A percentile compares a stretch with the other conserved stretches of the same genome.
Evolutionary conservation across 2,113 vertebrate genomes (phyloP).

Genomic region (Oncorhynchus mykiss): DNA sequence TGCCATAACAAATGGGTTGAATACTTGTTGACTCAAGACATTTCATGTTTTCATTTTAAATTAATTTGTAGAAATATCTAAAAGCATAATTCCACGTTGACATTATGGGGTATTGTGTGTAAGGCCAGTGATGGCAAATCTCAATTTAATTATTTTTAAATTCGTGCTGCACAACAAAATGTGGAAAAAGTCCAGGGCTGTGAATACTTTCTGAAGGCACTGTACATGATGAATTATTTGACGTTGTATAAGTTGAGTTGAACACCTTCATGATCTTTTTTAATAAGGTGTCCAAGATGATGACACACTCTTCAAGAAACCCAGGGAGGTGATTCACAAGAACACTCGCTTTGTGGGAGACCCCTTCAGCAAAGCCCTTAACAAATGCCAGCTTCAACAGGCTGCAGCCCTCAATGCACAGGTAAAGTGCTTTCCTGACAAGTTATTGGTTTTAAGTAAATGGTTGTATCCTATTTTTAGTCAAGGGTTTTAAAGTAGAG

Average conservation of each 20-base stretch:
- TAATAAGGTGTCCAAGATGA: slow-evolving; percentile 75
- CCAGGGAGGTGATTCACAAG: slow-evolving; percentile 88
- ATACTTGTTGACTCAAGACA: too few relatives aligned
- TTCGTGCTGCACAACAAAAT: too few relatives aligned
- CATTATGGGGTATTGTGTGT: too few relatives aligned
- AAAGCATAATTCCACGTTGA: too few relatives aligned
- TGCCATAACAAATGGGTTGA: too few relatives aligned
- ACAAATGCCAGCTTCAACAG: slow-evolving; percentile 95
- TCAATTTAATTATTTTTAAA: too few relatives aligned
- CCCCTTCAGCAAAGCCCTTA: slow-evolving; percentile 94
- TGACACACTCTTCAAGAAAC: slow-evolving; percentile 86
- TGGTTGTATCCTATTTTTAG: background rate
- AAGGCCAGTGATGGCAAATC: too few relatives aligned
- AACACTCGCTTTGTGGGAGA: slow-evolving; percentile 91
- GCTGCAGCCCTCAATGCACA: slow-evolving; percentile 97
- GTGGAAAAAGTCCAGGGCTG: too few relatives aligned
- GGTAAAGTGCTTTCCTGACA: slow-evolving; percentile 63
- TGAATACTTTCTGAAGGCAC: too few relatives aligned
- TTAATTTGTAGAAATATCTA: too few relatives aligned
- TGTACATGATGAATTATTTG: background rate
- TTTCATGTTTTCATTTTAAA: too few relatives aligned
- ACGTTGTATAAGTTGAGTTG: background rate
- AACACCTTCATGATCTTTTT: background rate
- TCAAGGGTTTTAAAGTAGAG: background rate
- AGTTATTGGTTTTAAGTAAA: background rate